Base-by-base conservation (phyloP, 2,888 invertebrate genomes). In the Trichacis sp. region DNA sequence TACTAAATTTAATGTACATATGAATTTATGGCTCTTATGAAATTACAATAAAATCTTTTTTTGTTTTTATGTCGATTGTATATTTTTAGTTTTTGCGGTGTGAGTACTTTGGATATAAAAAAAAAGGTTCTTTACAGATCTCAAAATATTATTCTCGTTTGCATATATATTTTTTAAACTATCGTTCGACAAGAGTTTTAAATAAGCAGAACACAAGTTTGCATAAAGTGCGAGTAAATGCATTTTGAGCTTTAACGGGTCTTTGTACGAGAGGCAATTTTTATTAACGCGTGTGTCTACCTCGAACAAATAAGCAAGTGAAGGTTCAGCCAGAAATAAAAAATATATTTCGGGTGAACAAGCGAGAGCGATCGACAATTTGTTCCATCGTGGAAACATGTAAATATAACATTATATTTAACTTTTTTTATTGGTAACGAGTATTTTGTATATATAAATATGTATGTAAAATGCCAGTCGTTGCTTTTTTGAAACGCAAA, bases 381-480 rank as follows among this genome's bases (percentile, higher is more conserved):
- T 19, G 17, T 43, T 43, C 43, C 43, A 43, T 64, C 19, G 42
- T 42, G 12, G 20, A 42, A 47, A 49, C 38, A 5, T 49, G 58
- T 58, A 54, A 40, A 36, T 8, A 24, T 24, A 45, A 48, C 49
- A 24, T 20, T 24, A 6, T 53, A 54, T 57, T 20, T 20, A 61
- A 57, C 29, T 45, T 19, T 49, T 52, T 69, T 54, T 62, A 61
- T 54, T 53, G 54, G 58, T 61, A 66, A 54, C 53, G 52, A 63
- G 47, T 64, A 69, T 61, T 66, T 66, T 66, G 66, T 66, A 61
- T 55, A 48, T 55, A 55, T 47, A 66, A 60, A 64, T 64, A 52
- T 55, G 55, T 59, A 60, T 59, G 51, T 58, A n/a, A n/a, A n/a
- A n/a, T n/a, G n/a, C n/a, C n/a, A n/a, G n/a, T n/a, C n/a, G n/a